These are phyloP conservation scores for Apus apus DNA, from an alignment of 2,113 vertebrate genomes.

Conservation along the genomic window DNA sequence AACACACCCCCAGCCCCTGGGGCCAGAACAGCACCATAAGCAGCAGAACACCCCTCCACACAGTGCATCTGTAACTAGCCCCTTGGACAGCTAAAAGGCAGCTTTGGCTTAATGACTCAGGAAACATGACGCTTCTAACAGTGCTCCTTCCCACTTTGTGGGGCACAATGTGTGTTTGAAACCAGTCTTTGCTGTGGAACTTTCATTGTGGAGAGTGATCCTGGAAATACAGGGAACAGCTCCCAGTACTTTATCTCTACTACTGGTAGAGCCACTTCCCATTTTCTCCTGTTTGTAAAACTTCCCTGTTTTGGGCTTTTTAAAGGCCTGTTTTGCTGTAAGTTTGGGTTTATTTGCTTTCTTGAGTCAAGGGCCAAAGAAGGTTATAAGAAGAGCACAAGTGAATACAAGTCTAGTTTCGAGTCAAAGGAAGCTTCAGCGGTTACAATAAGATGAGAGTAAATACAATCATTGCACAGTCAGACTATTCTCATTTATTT, in stretches of 20 bases:
- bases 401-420: background rate
- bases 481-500: slow-evolving; percentile 35
- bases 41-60: background rate
- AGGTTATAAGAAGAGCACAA: background rate
- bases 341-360: background rate
- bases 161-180: background rate
- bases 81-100: background rate
- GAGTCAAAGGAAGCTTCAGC: background rate
- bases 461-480: slow-evolving; percentile 13
- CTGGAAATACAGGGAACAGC: background rate
- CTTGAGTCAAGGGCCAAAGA: background rate
- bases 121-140: background rate
- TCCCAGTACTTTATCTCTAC: background rate
- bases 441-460: background rate
- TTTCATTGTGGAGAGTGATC: background rate
- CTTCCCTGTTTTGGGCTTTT: background rate
- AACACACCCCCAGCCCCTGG: background rate
- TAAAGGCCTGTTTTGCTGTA: background rate
- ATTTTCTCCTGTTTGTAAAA: background rate
- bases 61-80: background rate
- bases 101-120: background rate
- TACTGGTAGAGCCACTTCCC: background rate
- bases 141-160: background rate
- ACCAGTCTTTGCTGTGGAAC: background rate
- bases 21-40: background rate